phyloP scores from a whole-genome alignment of 2,888 invertebrate genomes.

The Cenopis cana region DNA sequence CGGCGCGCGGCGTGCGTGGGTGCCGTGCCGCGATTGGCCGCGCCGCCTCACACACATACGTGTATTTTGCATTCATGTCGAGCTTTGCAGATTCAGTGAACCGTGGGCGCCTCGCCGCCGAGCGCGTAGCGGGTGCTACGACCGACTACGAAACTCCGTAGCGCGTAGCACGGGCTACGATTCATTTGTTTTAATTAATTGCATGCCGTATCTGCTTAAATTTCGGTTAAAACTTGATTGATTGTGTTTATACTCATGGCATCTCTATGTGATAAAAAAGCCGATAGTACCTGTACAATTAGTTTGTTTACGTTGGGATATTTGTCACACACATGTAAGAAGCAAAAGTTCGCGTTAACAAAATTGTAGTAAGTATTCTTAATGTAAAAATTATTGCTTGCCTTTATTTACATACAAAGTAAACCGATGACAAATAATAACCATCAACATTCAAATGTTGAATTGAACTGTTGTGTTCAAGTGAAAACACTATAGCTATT shows the following conservation, averaged over 20 bases:
- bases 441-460: not conserved
- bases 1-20: constrained; percentile 78
- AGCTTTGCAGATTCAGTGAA: constrained; percentile 82
- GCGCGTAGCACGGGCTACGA: constrained; percentile 57
- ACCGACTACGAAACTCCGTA: constrained; percentile 59
- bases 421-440: too few relatives aligned
- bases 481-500: not conserved
- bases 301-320: not conserved
- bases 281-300: not conserved
- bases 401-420: not conserved
- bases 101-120: constrained; percentile 73
- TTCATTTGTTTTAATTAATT: constrained; percentile 37
- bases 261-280: not conserved
- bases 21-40: constrained; percentile 74
- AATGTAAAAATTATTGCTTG: not conserved
- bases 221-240: not conserved
- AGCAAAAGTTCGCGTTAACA: not conserved
- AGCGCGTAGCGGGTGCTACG: constrained; percentile 74
- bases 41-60: constrained; percentile 77
- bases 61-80: constrained; percentile 76
- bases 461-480: not conserved
- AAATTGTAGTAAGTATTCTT: constrained; percentile 20
- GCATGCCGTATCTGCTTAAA: constrained; percentile 23
- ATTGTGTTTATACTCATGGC: not conserved
- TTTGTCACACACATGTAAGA: not conserved